Evolutionary conservation across 2,113 vertebrate species (phyloP).

Genomic region (Cheirogaleus medius): DNA sequence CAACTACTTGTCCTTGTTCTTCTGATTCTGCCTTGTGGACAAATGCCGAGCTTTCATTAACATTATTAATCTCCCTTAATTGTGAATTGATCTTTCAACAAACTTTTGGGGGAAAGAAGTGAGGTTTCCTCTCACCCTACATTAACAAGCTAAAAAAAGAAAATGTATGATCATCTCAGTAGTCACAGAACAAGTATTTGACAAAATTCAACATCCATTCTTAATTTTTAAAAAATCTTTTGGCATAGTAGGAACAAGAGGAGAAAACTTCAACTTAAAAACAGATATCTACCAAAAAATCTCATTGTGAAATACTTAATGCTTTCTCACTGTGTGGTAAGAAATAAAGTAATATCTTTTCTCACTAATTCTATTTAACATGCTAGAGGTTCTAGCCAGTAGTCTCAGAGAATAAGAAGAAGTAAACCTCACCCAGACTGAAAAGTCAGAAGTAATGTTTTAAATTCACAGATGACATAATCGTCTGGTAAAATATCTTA

Average conservation of each 20-base stretch:
- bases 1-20: too few relatives aligned
- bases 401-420: not conserved
- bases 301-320: not conserved
- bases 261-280: not conserved
- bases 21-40: too few relatives aligned
- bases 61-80: too few relatives aligned
- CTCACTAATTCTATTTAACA: not conserved
- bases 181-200: not conserved
- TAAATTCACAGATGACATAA: not conserved
- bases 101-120: too few relatives aligned
- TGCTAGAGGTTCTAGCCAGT: not conserved
- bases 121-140: too few relatives aligned
- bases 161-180: not conserved
- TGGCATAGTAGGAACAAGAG: not conserved
- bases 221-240: not conserved
- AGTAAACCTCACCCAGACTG: not conserved
- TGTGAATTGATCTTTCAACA: too few relatives aligned
- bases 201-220: not conserved
- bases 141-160: not conserved
- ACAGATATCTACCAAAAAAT: not conserved
- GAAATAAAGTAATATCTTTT: not conserved
- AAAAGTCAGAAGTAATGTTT: not conserved
- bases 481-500: not conserved
- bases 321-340: not conserved
- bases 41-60: too few relatives aligned